phyloP scores from a whole-genome alignment of 2,888 invertebrate species.

The Cheilosia variabilis region DNA sequence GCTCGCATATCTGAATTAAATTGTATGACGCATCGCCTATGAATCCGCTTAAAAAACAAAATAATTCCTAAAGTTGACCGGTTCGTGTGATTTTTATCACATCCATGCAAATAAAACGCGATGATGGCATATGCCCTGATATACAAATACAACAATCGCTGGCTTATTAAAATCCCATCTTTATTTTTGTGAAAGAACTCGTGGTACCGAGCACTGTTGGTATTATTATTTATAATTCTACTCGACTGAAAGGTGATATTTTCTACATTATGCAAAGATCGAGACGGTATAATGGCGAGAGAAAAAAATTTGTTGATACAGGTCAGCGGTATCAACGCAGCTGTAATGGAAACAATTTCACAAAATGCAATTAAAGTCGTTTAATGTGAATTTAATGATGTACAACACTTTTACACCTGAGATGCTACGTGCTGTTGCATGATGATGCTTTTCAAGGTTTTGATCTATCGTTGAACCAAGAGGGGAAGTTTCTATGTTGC shows the following conservation, averaged over 20 bases:
- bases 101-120: neutral
- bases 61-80: constrained; percentile 15
- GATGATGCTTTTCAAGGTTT: constrained; percentile 13
- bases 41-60: constrained; percentile 33
- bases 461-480: constrained; percentile 5
- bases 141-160: neutral
- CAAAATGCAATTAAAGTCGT: constrained; percentile 16
- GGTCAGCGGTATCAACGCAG: constrained; percentile 33
- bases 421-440: neutral
- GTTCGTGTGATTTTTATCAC: constrained; percentile 17
- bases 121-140: neutral
- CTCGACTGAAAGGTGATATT: constrained; percentile 10
- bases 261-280: neutral
- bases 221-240: constrained; percentile 63
- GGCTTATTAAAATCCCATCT: constrained; percentile 65
- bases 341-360: constrained; percentile 53
- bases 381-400: constrained; percentile 68
- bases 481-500: neutral
- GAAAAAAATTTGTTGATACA: constrained; percentile 32
- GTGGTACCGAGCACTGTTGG: constrained; percentile 14
- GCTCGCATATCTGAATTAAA: too few species aligned
- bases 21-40: constrained; percentile 1
- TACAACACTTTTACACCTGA: constrained; percentile 41
- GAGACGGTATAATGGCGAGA: neutral
- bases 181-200: constrained; percentile 14